These are phyloP conservation scores for Whitmania pigra DNA, from an alignment of 1,140 invertebrate genomes.

Conservation along the genomic window DNA sequence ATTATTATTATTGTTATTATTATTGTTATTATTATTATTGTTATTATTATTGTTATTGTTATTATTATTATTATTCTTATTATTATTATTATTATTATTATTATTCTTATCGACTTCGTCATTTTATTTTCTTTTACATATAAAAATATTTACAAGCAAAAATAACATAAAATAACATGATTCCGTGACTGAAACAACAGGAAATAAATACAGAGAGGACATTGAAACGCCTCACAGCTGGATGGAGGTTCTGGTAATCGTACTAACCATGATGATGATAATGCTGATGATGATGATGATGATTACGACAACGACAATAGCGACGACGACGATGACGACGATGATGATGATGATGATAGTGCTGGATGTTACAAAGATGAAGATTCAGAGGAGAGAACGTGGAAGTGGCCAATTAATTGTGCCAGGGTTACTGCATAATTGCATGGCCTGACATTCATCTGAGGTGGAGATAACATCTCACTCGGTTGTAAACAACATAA, in stretches of 20 bases:
- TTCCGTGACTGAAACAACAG: neutral
- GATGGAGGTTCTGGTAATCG: no score
- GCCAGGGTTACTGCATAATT: neutral
- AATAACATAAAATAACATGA: neutral
- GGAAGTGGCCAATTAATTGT: neutral
- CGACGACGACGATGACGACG: conserved; percentile 70
- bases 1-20: neutral
- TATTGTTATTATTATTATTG: neutral
- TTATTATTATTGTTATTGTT: no score
- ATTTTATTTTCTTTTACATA: no score
- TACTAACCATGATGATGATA: no score
- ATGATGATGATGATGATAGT: conserved; percentile 12
- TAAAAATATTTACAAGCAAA: neutral
- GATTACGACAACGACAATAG: conserved; percentile 58
- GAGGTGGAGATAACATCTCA: neutral
- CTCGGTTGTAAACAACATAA: neutral
- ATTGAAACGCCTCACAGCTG: neutral
- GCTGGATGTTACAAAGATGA: neutral
- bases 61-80: neutral
- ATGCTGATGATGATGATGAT: conserved; percentile 34
- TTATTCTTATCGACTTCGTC: neutral
- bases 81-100: neutral
- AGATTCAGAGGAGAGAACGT: neutral
- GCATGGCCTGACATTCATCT: neutral
- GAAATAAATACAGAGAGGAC: neutral